Conservation (phyloP, 2,888 invertebrate species). For the Dasypogon diadema region DNA sequence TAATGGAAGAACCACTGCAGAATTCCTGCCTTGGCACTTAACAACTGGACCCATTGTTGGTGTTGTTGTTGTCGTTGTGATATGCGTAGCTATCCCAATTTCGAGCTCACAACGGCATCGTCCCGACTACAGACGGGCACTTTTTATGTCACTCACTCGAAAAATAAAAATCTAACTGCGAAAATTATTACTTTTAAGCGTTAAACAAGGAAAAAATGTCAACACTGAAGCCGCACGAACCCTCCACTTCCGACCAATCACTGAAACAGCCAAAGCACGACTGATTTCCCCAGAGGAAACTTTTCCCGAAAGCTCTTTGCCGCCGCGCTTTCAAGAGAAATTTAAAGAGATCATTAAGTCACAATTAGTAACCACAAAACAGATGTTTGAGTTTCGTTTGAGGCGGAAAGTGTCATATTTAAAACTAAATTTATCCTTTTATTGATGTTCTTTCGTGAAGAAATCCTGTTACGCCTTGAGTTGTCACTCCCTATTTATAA, state of each 20-base stretch:
- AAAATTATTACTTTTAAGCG: constrained; percentile 24
- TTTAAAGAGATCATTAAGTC: neutral
- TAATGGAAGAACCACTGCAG: constrained; percentile 13
- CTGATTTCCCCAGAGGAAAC: neutral
- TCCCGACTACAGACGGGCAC: neutral
- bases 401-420: neutral
- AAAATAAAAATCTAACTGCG: constrained; percentile 12
- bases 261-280: constrained; percentile 32
- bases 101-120: neutral
- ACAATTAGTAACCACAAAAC: neutral
- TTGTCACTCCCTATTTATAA: too few species aligned
- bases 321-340: neutral
- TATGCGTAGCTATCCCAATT: neutral
- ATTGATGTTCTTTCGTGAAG: too few species aligned
- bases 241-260: neutral
- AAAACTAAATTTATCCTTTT: too few species aligned
- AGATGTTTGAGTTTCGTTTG: neutral
- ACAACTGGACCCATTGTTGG: neutral
- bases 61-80: constrained; percentile 5
- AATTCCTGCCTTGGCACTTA: constrained; percentile 26
- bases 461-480: too few species aligned
- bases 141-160: neutral
- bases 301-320: neutral
- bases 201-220: constrained; percentile 22
- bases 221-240: neutral